Evolutionary conservation across 2,113 vertebrate species (phyloP), one percentile per base, ranked within the genome.

Genomic region (Elachura formosa): DNA sequence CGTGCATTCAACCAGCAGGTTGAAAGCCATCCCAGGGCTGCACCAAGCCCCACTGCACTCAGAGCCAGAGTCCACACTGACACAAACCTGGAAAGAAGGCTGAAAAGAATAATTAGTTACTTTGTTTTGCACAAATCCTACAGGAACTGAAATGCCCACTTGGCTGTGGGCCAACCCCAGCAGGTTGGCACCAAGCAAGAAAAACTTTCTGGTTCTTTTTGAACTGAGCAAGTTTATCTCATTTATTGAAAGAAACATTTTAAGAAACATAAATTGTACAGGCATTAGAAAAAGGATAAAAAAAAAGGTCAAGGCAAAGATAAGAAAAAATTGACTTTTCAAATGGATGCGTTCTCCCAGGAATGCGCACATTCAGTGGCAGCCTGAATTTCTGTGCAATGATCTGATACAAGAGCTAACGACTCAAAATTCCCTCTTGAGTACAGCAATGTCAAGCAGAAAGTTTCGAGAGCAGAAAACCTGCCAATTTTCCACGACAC

Each of bases 1-100:
- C 0, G 1, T 18, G 51, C 54, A 34, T 31, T 72, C 76, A 55
- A 58, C 29, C 31, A 34, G 46, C 36, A 38, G 0, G 0, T 8
- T 34, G 63, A 88, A 54, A 77, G 52, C 75, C 0, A 1, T 31
- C 62, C 67, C 7, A 52, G 77, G 0, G 0, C 41, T 51, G 45
- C 1, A n/a, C 73, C 78, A 22, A 87, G 64, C 41, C 61, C 59
- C 13, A 1, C 76, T 29, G 61, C 10, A 6, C 67, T 21, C 41
- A 21, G 63, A 92, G 88, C 34, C 78, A 46, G 84, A 68, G 90
- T 75, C 79, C 59, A 72, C 41, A 41, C 58, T 19, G 40, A 63
- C 67, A 54, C 51, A 85, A 71, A 92, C 31, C 75, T 52, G 61
- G 71, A 66, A 33, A 59, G 72, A 76, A 77, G 28, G 63, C 58